Evolutionary conservation across 2,797 vertebrate species (phyloP).

Genomic region (Darevskia mixta): DNA sequence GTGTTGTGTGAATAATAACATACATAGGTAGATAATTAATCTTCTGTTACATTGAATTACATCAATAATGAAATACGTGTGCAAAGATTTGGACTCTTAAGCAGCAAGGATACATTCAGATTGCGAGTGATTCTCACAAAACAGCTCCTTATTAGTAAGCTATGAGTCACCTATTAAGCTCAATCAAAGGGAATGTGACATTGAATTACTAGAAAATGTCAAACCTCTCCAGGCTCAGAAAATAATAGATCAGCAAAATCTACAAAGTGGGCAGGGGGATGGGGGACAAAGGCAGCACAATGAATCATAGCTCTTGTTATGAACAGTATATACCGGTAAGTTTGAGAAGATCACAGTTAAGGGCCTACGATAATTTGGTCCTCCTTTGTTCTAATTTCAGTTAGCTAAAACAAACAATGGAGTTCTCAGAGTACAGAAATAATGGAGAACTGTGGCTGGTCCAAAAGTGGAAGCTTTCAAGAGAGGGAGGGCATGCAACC

Average conservation of each 20-base stretch:
- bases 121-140: slow-evolving; percentile 52
- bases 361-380: background rate
- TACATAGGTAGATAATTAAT: slow-evolving; percentile 70
- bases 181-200: slow-evolving; percentile 48
- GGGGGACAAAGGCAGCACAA: slow-evolving; percentile 11
- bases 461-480: background rate
- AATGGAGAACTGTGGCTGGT: background rate
- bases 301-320: slow-evolving; percentile 31
- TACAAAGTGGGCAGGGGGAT: background rate
- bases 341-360: slow-evolving; percentile 27
- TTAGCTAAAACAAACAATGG: background rate
- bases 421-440: background rate
- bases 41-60: slow-evolving; percentile 47
- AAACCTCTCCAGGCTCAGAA: slow-evolving; percentile 23
- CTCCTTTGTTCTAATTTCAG: background rate
- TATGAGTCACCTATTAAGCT: slow-evolving; percentile 55
- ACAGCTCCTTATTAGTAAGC: slow-evolving; percentile 42
- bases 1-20: slow-evolving; percentile 64
- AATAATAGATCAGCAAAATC: slow-evolving; percentile 43
- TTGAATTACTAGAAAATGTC: slow-evolving; percentile 54
- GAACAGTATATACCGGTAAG: slow-evolving; percentile 21
- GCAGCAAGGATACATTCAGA: slow-evolving; percentile 58
- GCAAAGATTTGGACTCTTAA: slow-evolving; percentile 42
- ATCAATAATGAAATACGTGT: slow-evolving; percentile 49
- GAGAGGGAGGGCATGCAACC: background rate